A percentile compares a stretch with the other conserved stretches of the same genome.
phyloP scores from a whole-genome alignment of 2,888 invertebrate genomes.

The Leistus spinibarbis region DNA sequence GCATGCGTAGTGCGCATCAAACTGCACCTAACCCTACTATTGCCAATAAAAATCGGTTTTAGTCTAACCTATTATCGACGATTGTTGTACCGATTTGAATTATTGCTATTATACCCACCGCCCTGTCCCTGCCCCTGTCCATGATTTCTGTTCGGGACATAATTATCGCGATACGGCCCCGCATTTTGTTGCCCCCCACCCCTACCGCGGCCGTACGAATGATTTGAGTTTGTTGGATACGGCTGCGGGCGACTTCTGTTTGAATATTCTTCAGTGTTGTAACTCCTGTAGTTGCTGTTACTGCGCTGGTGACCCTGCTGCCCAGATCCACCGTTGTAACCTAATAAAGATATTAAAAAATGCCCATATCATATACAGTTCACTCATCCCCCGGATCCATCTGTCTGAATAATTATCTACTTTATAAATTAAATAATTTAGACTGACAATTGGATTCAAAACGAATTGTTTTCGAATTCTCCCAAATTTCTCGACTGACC shows the following conservation, averaged over 20 bases:
- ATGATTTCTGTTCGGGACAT: constrained; percentile 44
- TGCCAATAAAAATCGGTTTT: too few species aligned
- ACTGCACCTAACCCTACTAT: too few species aligned
- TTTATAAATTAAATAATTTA: too few species aligned
- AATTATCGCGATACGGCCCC: constrained; percentile 52
- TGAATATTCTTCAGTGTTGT: constrained; percentile 26
- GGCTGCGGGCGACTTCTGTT: constrained; percentile 10
- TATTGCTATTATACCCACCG: not conserved
- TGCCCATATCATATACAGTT: too few species aligned
- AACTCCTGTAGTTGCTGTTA: constrained; percentile 5
- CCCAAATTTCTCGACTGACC: not conserved
- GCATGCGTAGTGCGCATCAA: too few species aligned
- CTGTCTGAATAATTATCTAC: too few species aligned
- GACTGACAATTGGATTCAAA: not conserved
- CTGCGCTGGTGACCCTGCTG: not conserved
- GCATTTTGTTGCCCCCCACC: constrained; percentile 40
- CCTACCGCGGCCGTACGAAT: constrained; percentile 9
- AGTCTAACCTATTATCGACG: not conserved
- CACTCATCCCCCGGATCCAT: too few species aligned
- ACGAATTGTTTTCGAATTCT: not conserved
- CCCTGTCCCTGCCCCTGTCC: constrained; percentile 27
- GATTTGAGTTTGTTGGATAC: not conserved
- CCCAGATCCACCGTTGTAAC: constrained; percentile 42
- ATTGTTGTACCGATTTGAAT: not conserved
- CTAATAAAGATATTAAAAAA: constrained; percentile 27